Conservation (phyloP, 2,797 vertebrate species). For the Micrastur ruficollis region DNA sequence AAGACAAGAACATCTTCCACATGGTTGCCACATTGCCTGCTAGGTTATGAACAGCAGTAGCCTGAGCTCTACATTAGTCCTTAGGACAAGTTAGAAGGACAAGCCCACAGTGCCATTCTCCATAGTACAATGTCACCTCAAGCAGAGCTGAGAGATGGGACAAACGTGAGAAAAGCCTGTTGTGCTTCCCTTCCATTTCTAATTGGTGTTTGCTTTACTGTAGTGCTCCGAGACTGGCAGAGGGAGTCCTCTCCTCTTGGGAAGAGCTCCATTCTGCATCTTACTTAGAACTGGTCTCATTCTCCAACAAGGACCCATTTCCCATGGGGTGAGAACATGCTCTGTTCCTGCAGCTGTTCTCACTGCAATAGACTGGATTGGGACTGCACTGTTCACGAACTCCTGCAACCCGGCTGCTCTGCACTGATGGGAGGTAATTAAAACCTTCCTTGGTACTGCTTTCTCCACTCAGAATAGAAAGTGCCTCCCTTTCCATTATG, state of each 20-base stretch:
- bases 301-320: neutral
- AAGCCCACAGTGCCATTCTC: neutral
- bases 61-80: neutral
- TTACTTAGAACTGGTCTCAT: neutral
- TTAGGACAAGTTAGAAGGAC: neutral
- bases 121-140: neutral
- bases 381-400: neutral
- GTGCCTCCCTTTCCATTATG: neutral
- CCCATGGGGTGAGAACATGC: neutral
- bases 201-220: neutral
- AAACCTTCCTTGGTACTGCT: conserved; percentile 20
- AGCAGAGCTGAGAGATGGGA: neutral
- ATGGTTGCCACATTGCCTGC: neutral
- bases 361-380: neutral
- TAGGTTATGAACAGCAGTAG: neutral
- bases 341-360: neutral
- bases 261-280: neutral
- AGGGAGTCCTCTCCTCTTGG: neutral
- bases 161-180: neutral
- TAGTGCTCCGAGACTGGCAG: neutral
- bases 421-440: neutral
- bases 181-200: neutral
- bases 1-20: neutral
- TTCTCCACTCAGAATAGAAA: conserved; percentile 39
- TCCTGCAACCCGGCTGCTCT: neutral